These are phyloP conservation scores for Buathra laborator DNA, from an alignment of 2,888 invertebrate species.

Conservation along the genomic window DNA sequence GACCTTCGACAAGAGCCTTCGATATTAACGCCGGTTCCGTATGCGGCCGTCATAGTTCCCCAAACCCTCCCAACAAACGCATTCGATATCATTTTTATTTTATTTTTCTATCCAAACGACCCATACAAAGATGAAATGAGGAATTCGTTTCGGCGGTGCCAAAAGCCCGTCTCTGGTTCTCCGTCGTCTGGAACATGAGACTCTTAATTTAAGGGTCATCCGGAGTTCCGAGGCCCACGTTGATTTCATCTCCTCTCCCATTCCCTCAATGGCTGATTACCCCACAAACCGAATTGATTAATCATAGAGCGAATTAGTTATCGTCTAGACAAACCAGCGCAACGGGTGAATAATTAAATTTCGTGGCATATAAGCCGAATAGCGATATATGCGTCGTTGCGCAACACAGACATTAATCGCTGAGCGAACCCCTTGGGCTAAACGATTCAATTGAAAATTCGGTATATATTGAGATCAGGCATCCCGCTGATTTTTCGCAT, in stretches of 20 bases:
- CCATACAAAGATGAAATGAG: constrained; percentile 23
- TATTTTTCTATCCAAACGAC: constrained; percentile 10
- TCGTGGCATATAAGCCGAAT: constrained; percentile 9
- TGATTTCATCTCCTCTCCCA: constrained; percentile 59
- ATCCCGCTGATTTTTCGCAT: constrained; percentile 60
- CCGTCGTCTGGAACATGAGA: constrained; percentile 83
- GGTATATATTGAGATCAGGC: constrained; percentile 22
- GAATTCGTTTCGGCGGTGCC: neutral
- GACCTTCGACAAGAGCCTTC: constrained; percentile 20
- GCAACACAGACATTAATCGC: constrained; percentile 39
- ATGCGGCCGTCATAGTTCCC: constrained; percentile 23
- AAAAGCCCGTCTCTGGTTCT: constrained; percentile 77
- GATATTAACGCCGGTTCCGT: constrained; percentile 40
- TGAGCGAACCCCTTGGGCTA: constrained; percentile 25
- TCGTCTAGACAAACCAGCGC: constrained; percentile 59
- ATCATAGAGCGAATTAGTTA: constrained; percentile 55
- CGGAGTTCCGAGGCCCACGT: constrained; percentile 80
- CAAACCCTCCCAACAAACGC: neutral
- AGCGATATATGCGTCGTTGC: constrained; percentile 3
- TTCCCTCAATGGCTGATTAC: neutral
- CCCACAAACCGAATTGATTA: constrained; percentile 56
- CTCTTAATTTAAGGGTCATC: constrained; percentile 83
- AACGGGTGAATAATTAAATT: constrained; percentile 61
- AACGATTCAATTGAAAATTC: constrained; percentile 68
- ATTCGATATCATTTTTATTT: neutral